Evolutionary conservation across 1,140 invertebrate genomes (phyloP), one percentile per base, ranked within the genome.

Genomic region (Ceratina australensis): DNA sequence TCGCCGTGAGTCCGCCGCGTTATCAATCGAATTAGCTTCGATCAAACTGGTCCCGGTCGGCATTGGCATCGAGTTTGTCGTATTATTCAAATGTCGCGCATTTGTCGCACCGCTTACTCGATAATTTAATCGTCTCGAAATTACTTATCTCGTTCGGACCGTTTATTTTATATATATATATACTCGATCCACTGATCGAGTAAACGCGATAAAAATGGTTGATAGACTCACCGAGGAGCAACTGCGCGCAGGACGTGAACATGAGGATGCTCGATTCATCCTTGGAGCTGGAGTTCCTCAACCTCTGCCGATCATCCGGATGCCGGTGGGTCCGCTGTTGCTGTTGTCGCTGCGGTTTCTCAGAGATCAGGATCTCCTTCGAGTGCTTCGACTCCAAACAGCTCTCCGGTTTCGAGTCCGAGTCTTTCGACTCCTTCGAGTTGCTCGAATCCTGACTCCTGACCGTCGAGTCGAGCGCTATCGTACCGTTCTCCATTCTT

Each of bases 191-290:
- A n/a, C n/a, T n/a, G n/a, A n/a, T n/a, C n/a, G n/a, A n/a, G n/a
- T n/a, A n/a, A n/a, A n/a, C n/a, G n/a, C 33, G 33, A 7, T 0
- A 20, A 63, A 69, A 47, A 24, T 56, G 5, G 33, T 42, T 3
- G 33, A 0, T 18, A 67, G 4, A 83, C 75, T 89, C 78, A 92
- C 91, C 91, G 1, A 92, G 84, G 0, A 92, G 61, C 10, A 92
- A 80, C 72, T 92, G 91, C 4, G 91, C 90, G 26, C 91, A 92
- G 5, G 90, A 92, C 0, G 89, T 90, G 60, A 92, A 88, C 90
- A 92, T 92, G 8, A 91, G 85, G 1, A 90, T 28, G 69, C 87
- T 90, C 1, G 89, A 86, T n/a, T 92, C 89, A 80, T 90, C 87
- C 60, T 82, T 89, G 2, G 64, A 26, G 60, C 89, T 81, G 2